Evolutionary conservation across 2,113 vertebrate genomes (phyloP), one percentile per base, ranked within the genome.

Genomic region (Thalassarche chlororhynchos): DNA sequence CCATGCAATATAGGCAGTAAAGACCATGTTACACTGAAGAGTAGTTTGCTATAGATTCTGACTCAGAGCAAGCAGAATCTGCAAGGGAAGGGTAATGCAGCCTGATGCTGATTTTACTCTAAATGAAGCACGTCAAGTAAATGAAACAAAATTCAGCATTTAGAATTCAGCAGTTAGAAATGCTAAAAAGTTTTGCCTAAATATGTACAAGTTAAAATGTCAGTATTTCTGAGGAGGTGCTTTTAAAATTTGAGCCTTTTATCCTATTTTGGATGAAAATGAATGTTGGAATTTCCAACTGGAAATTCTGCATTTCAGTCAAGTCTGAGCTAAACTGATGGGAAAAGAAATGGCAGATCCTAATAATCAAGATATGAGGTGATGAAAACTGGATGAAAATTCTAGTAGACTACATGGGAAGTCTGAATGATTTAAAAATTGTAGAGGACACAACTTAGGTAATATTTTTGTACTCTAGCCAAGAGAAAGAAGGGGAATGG

Each of bases 311-410:
- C 47, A 19, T 84, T 92, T 94, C 60, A 32, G 20, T 77, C 68
- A 77, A 75, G 66, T 79, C 84, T 62, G 52, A 92, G 44, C 23
- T 83, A 76, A 82, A 94, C 32, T 76, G 65, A 49, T 64, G 76
- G 80, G 69, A 87, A 81, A 79, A 95, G 66, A 93, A 89, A 94
- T 79, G 1, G 1, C 42, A 69, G 36, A 58, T 84, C 65, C 46
- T 72, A 64, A 90, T 69, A 95, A 79, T 89, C 61, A 89, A 91
- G 87, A 84, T 76, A 68, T 1, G 52, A 79, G n/a, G 70, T 87
- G 89, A 76, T 91, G 81, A 96, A 92, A 96, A 71, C 84, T 69
- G 40, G 49, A 84, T 76, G 61, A 96, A 95, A 79, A 82, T 91
- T 84, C 74, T 79, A 32, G 54, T 61, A 75, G 60, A 75, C 46